Evolutionary conservation across 2,113 vertebrate species (phyloP).

Genomic region (Phocoena sinus): DNA sequence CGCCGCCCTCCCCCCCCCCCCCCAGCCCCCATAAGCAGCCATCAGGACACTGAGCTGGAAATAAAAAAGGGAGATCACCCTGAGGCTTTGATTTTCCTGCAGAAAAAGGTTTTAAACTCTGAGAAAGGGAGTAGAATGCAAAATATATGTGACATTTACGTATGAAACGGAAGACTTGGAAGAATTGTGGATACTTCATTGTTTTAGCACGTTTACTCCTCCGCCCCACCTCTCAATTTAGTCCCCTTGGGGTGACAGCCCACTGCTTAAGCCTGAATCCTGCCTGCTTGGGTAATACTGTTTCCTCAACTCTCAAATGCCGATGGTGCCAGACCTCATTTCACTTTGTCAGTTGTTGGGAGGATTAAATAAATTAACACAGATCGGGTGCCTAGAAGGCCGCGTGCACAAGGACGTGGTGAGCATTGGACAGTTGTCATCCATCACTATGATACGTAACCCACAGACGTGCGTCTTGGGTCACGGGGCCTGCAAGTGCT

Average conservation of each 20-base stretch:
- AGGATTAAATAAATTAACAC: not conserved
- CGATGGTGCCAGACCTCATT: accelerated
- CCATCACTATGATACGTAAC: accelerated
- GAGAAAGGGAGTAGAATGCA: not conserved
- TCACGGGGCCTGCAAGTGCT: accelerated
- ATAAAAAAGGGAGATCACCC: not conserved
- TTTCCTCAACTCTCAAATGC: not conserved
- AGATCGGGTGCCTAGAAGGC: too few relatives aligned
- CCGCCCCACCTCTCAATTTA: accelerated
- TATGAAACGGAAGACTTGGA: not conserved
- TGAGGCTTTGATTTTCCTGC: not conserved
- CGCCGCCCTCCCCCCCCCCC: too few relatives aligned
- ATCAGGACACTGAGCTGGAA: not conserved
- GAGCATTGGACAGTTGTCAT: accelerated
- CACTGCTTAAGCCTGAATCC: accelerated
- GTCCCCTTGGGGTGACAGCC: accelerated
- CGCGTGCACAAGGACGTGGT: accelerated
- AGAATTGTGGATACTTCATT: accelerated
- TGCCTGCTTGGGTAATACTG: accelerated
- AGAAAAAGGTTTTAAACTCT: not conserved
- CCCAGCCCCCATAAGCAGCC: accelerated
- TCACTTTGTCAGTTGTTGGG: accelerated
- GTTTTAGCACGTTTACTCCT: not conserved
- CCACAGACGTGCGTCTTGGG: accelerated
- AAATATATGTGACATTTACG: not conserved